Conservation (phyloP, 2,797 vertebrate genomes). For the Pangasius djambal region DNA sequence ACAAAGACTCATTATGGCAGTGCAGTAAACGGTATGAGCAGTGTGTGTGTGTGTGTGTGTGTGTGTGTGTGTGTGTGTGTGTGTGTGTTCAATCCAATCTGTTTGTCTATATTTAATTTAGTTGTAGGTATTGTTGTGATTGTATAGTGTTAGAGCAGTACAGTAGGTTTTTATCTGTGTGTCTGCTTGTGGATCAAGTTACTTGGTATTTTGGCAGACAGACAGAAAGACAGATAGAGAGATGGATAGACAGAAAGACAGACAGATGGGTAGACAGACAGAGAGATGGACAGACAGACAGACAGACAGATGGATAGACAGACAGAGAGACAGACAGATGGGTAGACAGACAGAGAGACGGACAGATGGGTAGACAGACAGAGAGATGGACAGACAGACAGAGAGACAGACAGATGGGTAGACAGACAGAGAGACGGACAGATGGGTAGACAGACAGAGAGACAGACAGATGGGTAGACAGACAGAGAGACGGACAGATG, state of each 20-base stretch:
- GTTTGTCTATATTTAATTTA: background rate
- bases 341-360: background rate
- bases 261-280: background rate
- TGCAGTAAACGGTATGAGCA: slow-evolving; percentile 45
- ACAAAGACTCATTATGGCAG: slow-evolving; percentile 38
- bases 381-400: background rate
- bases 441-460: background rate
- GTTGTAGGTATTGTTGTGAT: background rate
- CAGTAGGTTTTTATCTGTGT: background rate
- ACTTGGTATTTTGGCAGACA: slow-evolving; percentile 32
- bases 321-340: background rate
- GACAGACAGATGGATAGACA: background rate
- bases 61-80: slow-evolving; percentile 26
- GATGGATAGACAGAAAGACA: background rate
- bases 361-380: too few species aligned
- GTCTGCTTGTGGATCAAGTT: slow-evolving; percentile 4
- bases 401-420: background rate
- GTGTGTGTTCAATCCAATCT: background rate
- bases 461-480: background rate
- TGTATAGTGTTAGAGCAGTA: background rate
- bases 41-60: slow-evolving; percentile 26
- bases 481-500: background rate
- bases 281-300: background rate
- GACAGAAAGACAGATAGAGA: background rate
- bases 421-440: slow-evolving; percentile 10